Evolutionary conservation across 2,888 invertebrate species (phyloP).

Genomic region (Meiosimyza platycephala): DNA sequence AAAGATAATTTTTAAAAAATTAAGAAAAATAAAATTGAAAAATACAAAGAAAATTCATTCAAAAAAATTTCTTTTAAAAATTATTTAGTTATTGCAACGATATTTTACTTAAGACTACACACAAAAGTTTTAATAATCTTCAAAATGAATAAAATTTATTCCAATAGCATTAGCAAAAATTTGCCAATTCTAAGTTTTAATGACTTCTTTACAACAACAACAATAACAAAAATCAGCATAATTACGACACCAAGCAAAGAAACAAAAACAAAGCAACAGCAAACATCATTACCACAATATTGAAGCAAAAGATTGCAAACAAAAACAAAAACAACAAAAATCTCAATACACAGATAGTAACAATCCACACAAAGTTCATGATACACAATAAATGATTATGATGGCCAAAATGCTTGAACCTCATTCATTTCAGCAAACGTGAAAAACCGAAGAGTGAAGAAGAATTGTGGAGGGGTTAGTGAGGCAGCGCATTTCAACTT

Average conservation of each 20-base stretch:
- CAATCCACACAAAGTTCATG: conserved; percentile 28
- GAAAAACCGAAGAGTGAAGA: background rate
- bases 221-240: background rate
- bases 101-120: too few relatives aligned
- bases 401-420: conserved; percentile 38
- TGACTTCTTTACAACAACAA: background rate
- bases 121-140: too few relatives aligned
- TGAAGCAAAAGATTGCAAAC: background rate
- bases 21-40: too few relatives aligned
- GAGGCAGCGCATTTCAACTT: conserved; percentile 42
- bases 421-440: conserved; percentile 24
- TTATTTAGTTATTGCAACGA: too few relatives aligned
- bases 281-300: background rate
- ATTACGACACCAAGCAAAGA: background rate
- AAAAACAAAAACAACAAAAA: background rate
- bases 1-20: too few relatives aligned
- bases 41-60: too few relatives aligned
- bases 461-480: background rate
- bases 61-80: too few relatives aligned
- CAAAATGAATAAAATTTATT: background rate
- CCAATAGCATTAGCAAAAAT: background rate
- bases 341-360: conserved; percentile 4
- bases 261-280: background rate
- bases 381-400: conserved; percentile 42
- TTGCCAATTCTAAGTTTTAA: background rate